Evolutionary conservation across 2,888 invertebrate species (phyloP).

Genomic region (Trilocha varians): DNA sequence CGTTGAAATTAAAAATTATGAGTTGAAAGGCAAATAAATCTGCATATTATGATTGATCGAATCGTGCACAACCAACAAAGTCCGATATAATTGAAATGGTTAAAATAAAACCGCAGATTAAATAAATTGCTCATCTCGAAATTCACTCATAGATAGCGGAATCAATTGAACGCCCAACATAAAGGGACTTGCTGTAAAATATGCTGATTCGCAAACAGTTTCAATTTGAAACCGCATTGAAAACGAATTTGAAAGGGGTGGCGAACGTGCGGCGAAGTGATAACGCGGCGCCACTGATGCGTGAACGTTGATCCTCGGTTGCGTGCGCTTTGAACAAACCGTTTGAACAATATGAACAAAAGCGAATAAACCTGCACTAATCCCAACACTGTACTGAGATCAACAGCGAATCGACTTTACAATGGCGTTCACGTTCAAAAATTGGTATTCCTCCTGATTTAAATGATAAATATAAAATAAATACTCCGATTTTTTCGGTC

Average conservation of each 20-base stretch:
- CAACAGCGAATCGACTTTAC: slow-evolving; percentile 10
- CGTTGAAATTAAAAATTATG: slow-evolving; percentile 26
- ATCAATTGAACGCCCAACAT: slow-evolving; percentile 46
- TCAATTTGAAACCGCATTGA: slow-evolving; percentile 51
- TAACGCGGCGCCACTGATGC: slow-evolving; percentile 46
- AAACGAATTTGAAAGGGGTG: slow-evolving; percentile 52
- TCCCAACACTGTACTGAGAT: slow-evolving; percentile 43
- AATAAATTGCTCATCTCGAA: slow-evolving; percentile 31
- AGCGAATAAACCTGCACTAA: slow-evolving; percentile 48
- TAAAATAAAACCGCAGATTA: slow-evolving; percentile 6
- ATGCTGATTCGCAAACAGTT: slow-evolving; percentile 60
- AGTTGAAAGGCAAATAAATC: slow-evolving; percentile 6
- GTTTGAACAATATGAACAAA: slow-evolving; percentile 44
- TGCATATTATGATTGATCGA: too few species aligned
- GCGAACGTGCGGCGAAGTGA: slow-evolving; percentile 46
- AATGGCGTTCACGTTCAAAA: slow-evolving; percentile 16
- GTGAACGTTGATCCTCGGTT: slow-evolving; percentile 39
- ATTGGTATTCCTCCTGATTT: slow-evolving; percentile 24
- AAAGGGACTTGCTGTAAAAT: slow-evolving; percentile 49
- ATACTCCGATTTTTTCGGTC: too few species aligned
- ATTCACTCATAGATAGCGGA: slow-evolving; percentile 46
- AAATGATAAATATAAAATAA: too few species aligned
- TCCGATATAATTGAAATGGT: slow-evolving; percentile 3
- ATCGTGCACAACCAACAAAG: too few species aligned
- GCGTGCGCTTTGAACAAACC: slow-evolving; percentile 36